These are phyloP conservation scores for Plutomurus gul DNA, from an alignment of 1,140 invertebrate species.

Conservation along the genomic window DNA sequence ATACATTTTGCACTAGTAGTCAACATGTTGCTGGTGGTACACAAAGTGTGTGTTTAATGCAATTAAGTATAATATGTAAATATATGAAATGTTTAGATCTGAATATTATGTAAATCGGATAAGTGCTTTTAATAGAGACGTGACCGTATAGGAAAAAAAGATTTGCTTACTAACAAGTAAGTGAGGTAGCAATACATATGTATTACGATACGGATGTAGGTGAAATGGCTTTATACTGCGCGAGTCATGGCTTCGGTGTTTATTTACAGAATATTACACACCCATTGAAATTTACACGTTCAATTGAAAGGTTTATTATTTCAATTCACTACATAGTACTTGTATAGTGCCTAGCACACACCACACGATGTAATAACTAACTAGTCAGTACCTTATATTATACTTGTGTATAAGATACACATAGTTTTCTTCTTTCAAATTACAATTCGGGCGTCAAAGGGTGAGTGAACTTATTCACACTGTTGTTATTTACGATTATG, in stretches of 20 bases:
- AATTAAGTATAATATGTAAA: too few species aligned
- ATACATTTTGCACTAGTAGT: too few species aligned
- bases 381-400: not conserved
- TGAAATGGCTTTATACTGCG: too few species aligned
- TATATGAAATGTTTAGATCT: too few species aligned
- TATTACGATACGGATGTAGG: too few species aligned
- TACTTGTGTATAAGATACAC: not conserved
- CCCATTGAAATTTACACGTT: not conserved
- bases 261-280: not conserved
- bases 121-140: too few species aligned
- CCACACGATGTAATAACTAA: not conserved
- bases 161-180: too few species aligned
- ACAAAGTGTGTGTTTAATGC: too few species aligned
- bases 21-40: too few species aligned
- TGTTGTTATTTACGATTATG: not conserved
- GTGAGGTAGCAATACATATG: too few species aligned
- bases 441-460: not conserved
- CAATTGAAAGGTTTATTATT: not conserved
- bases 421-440: not conserved
- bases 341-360: not conserved
- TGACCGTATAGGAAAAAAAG: too few species aligned
- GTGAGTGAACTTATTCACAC: constrained; percentile 4
- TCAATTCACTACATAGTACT: not conserved
- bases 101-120: too few species aligned
- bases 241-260: not conserved